Percentiles rank a stretch among this genome's conserved stretches.
These are phyloP conservation scores for Micoletzkya japonica DNA, from an alignment of 2,888 invertebrate species.

Conservation along the genomic window DNA sequence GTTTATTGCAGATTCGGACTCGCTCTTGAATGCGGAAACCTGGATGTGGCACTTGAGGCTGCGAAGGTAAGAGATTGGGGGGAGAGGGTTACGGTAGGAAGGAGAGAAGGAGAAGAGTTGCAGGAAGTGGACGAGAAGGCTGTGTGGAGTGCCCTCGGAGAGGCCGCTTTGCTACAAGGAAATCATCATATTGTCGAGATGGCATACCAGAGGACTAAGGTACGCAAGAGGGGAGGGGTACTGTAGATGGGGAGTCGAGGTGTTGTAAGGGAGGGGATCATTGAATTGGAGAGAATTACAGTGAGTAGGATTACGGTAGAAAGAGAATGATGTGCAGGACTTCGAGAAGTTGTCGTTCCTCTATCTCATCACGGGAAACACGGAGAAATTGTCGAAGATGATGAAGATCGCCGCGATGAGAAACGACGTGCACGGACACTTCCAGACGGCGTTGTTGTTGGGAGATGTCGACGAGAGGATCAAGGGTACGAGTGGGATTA, in stretches of 20 bases:
- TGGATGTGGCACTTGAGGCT: slow-evolving; percentile 92
- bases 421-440: slow-evolving; percentile 93
- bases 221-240: not conserved
- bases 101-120: not conserved
- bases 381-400: slow-evolving; percentile 96
- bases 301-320: too few species aligned
- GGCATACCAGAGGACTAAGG: slow-evolving; percentile 96
- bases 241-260: too few species aligned
- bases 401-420: slow-evolving; percentile 98
- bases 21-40: slow-evolving; percentile 95
- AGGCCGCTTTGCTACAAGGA: slow-evolving; percentile 83
- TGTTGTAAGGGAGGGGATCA: too few species aligned
- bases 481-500: slow-evolving; percentile 65
- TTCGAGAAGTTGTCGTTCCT: slow-evolving; percentile 97
- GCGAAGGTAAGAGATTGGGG: slow-evolving; percentile 72
- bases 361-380: slow-evolving; percentile 91
- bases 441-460: slow-evolving; percentile 86
- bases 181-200: slow-evolving; percentile 82
- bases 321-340: slow-evolving; percentile 69
- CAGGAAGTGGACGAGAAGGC: slow-evolving; percentile 83
- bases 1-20: slow-evolving; percentile 75
- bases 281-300: too few species aligned
- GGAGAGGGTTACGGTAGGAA: not conserved
- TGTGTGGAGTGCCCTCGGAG: slow-evolving; percentile 93
- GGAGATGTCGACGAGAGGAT: slow-evolving; percentile 90